Conservation (phyloP, 2,888 invertebrate genomes). For the Andrena dorsata region DNA sequence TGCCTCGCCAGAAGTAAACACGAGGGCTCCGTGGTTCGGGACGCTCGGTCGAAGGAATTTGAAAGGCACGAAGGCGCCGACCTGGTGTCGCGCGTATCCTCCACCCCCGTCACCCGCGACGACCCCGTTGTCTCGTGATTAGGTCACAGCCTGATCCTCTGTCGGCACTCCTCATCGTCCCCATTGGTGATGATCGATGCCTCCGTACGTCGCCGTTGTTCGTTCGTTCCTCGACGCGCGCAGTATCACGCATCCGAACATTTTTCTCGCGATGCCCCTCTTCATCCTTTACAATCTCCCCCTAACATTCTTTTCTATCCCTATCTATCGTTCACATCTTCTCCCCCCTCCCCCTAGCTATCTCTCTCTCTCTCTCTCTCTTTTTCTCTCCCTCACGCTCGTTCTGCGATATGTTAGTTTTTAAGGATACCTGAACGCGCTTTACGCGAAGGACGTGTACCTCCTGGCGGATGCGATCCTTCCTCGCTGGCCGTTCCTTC, state of each 20-base stretch:
- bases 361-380: constrained; percentile 50
- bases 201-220: constrained; percentile 50
- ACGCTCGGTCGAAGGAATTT: constrained; percentile 32
- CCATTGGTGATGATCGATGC: constrained; percentile 52
- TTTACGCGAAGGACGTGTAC: constrained; percentile 77
- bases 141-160: constrained; percentile 74
- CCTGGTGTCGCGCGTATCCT: constrained; percentile 9
- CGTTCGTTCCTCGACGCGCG: constrained; percentile 44
- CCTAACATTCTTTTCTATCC: constrained; percentile 41
- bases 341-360: constrained; percentile 49
- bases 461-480: constrained; percentile 77
- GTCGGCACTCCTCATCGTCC: constrained; percentile 64
- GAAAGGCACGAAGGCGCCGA: constrained; percentile 46
- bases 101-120: constrained; percentile 36
- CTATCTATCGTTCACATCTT: constrained; percentile 39
- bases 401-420: constrained; percentile 82
- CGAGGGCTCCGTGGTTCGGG: constrained; percentile 19
- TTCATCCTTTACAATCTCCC: constrained; percentile 44
- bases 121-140: constrained; percentile 59
- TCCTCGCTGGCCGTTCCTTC: constrained; percentile 74
- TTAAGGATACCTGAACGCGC: constrained; percentile 82
- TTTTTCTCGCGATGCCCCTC: constrained; percentile 33
- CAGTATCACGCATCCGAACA: constrained; percentile 29
- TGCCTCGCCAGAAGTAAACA: constrained; percentile 44
- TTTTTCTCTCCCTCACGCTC: constrained; percentile 67